These are phyloP conservation scores for Coelogynopora nodosa DNA, from an alignment of 2,888 invertebrate genomes.

Conservation along the genomic window DNA sequence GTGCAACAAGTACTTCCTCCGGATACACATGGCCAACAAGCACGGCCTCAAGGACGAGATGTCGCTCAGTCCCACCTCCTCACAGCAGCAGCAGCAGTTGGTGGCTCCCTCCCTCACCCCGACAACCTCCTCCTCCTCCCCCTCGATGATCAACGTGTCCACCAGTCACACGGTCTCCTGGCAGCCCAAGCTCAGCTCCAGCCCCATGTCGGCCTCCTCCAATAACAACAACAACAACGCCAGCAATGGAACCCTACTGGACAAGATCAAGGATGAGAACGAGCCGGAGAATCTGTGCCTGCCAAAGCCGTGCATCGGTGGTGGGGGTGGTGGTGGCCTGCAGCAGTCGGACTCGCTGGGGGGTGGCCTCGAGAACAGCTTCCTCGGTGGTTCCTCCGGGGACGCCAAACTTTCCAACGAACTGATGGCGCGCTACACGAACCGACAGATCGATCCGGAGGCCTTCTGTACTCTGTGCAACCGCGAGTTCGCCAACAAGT, in stretches of 20 bases:
- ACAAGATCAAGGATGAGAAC: background rate
- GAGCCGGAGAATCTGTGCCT: slow-evolving; percentile 14
- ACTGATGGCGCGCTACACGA: background rate
- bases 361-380: background rate
- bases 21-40: slow-evolving; percentile 94
- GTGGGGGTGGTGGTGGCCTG: no score
- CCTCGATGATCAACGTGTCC: background rate
- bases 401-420: background rate
- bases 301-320: no score
- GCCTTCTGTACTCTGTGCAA: slow-evolving; percentile 63
- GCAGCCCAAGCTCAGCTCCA: background rate
- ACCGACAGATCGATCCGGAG: slow-evolving; percentile 49
- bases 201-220: background rate
- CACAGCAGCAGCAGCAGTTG: background rate
- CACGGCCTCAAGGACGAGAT: slow-evolving; percentile 74
- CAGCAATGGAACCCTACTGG: background rate
- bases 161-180: background rate
- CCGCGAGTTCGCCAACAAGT: slow-evolving; percentile 63
- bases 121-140: background rate
- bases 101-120: background rate
- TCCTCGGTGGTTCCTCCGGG: background rate
- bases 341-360: background rate
- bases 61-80: background rate
- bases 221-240: background rate
- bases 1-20: slow-evolving; percentile 92